Conservation (phyloP, 2,888 invertebrate species). For the Polydrusus tereticollis region DNA sequence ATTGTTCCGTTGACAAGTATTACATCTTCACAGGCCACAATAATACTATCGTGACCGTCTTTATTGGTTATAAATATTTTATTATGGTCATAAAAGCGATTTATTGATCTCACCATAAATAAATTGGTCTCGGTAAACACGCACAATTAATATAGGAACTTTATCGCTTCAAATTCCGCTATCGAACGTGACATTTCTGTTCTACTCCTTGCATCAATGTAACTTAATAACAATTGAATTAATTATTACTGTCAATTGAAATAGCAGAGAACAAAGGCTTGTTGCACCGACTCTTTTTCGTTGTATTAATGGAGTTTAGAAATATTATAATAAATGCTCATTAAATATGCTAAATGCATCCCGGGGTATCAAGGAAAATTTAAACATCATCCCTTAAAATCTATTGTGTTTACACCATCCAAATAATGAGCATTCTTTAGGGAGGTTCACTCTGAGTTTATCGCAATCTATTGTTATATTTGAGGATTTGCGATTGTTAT, state of each 20-base stretch:
- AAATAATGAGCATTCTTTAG: too few relatives aligned
- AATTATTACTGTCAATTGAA: neutral
- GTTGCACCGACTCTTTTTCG: too few relatives aligned
- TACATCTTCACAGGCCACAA: neutral
- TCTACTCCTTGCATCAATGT: neutral
- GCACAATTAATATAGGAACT: neutral
- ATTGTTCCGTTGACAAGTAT: neutral
- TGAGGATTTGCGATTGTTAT: too few relatives aligned
- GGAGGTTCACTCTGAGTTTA: too few relatives aligned
- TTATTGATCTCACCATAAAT: constrained; percentile 11
- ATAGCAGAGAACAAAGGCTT: too few relatives aligned
- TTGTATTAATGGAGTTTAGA: too few relatives aligned
- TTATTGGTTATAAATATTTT: neutral
- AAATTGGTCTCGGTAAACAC: constrained; percentile 1
- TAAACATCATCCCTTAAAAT: too few relatives aligned
- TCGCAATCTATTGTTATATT: too few relatives aligned
- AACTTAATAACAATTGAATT: neutral
- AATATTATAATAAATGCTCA: too few relatives aligned
- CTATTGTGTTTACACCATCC: too few relatives aligned
- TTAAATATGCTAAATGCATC: too few relatives aligned
- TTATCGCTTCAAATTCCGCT: neutral
- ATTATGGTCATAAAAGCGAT: constrained; percentile 5
- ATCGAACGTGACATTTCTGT: neutral
- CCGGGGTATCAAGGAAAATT: too few relatives aligned
- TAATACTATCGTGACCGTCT: neutral